phyloP scores from a whole-genome alignment of 2,113 vertebrate genomes.

The Scolopax mira region DNA sequence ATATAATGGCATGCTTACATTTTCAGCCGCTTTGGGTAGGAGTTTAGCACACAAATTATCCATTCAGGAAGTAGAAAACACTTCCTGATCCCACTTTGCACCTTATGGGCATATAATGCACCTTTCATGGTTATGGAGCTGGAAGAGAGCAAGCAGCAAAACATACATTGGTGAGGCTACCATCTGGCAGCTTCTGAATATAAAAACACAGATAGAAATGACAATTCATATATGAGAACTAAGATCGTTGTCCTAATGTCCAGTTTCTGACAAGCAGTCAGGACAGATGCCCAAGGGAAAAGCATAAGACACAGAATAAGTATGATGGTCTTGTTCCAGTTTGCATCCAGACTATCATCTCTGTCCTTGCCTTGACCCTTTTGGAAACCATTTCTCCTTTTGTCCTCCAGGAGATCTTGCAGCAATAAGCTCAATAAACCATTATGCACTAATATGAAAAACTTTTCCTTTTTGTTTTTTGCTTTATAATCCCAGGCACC shows the following conservation, averaged over 20 bases:
- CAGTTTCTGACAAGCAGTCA: neutral
- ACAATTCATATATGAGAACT: accelerated
- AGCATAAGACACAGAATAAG: neutral
- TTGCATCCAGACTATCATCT: neutral
- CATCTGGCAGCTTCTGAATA: neutral
- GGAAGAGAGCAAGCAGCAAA: neutral
- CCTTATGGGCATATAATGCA: neutral
- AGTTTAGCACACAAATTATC: neutral
- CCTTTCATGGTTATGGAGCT: neutral
- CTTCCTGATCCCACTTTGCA: neutral
- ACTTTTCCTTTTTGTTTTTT: neutral
- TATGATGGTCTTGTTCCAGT: neutral
- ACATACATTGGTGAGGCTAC: neutral
- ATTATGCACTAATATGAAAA: neutral
- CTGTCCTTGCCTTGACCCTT: neutral
- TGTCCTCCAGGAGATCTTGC: neutral
- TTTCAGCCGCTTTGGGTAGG: neutral
- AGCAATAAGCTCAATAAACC: neutral
- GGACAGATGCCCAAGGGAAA: neutral
- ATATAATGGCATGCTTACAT: neutral
- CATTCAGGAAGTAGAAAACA: neutral
- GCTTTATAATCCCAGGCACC: slow-evolving; percentile 6
- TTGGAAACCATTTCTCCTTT: neutral
- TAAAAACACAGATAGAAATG: neutral
- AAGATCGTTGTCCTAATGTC: neutral